Evolutionary conservation across 2,113 vertebrate species (phyloP).

Genomic region (Tachycineta bicolor): DNA sequence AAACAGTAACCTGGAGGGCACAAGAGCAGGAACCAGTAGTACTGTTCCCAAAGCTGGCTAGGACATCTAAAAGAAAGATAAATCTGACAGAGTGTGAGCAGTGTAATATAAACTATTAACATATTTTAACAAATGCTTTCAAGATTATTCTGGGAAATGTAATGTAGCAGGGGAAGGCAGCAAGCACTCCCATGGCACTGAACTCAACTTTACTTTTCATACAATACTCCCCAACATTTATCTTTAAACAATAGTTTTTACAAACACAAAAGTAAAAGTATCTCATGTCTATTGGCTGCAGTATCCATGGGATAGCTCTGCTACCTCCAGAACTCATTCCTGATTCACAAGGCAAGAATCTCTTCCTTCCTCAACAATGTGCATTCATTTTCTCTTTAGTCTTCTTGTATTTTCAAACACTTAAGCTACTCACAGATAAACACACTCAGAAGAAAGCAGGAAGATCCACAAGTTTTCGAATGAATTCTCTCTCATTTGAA

Average conservation of each 20-base stretch:
- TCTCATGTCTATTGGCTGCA: background rate
- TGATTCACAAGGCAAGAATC: background rate
- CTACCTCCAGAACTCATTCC: background rate
- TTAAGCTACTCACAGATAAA: background rate
- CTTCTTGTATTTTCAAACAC: background rate
- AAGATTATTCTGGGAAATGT: background rate
- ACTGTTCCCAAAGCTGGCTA: background rate
- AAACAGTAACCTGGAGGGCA: background rate
- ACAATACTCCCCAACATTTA: background rate
- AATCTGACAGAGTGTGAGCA: background rate
- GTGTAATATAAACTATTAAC: background rate
- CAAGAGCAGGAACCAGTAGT: background rate
- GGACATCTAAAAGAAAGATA: background rate
- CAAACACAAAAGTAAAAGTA: background rate
- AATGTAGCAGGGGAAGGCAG: background rate
- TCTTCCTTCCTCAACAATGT: background rate
- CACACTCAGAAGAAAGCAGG: background rate
- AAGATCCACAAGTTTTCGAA: background rate
- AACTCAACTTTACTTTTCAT: background rate
- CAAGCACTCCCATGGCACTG: background rate
- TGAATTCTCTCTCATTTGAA: background rate
- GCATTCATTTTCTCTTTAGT: background rate
- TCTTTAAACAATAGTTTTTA: background rate
- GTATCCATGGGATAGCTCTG: background rate
- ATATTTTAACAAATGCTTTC: background rate